A percentile compares a stretch with the other conserved stretches of the same genome.
phyloP scores from a whole-genome alignment of 2,888 invertebrate genomes.

The Microctonus aethiopoides region DNA sequence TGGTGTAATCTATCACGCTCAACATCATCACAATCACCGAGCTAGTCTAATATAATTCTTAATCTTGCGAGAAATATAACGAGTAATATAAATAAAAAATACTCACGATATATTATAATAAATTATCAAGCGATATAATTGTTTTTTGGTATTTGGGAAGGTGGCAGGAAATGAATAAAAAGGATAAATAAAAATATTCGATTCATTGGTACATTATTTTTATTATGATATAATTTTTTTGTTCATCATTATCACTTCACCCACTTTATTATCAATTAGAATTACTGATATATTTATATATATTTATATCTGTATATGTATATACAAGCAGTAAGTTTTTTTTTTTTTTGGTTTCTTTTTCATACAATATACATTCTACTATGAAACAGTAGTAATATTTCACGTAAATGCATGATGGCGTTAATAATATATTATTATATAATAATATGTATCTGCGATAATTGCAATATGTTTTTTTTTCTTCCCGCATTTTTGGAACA shows the following conservation, averaged over 20 bases:
- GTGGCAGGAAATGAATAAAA: constrained; percentile 13
- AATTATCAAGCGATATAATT: too few relatives aligned
- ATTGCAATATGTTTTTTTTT: constrained; percentile 35
- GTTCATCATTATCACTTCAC: constrained; percentile 41
- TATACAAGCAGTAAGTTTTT: constrained; percentile 62
- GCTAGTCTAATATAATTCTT: not conserved
- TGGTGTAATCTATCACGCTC: not conserved
- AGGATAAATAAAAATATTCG: constrained; percentile 5
- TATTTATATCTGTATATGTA: constrained; percentile 44
- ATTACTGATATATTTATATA: constrained; percentile 32
- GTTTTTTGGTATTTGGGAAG: not conserved
- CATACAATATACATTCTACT: constrained; percentile 43
- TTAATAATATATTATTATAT: constrained; percentile 31
- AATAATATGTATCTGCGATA: constrained; percentile 36
- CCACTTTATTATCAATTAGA: constrained; percentile 23
- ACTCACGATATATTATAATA: too few relatives aligned
- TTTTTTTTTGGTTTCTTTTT: constrained; percentile 41
- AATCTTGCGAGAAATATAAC: too few relatives aligned
- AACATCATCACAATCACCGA: not conserved
- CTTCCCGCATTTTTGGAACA: constrained; percentile 29
- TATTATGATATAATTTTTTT: constrained; percentile 56
- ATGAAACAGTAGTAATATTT: constrained; percentile 45
- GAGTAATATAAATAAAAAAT: too few relatives aligned
- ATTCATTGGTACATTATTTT: constrained; percentile 56
- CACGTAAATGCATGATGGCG: constrained; percentile 32